These are phyloP conservation scores for Sciurus carolinensis DNA, from an alignment of 2,797 vertebrate genomes.

Conservation along the genomic window DNA sequence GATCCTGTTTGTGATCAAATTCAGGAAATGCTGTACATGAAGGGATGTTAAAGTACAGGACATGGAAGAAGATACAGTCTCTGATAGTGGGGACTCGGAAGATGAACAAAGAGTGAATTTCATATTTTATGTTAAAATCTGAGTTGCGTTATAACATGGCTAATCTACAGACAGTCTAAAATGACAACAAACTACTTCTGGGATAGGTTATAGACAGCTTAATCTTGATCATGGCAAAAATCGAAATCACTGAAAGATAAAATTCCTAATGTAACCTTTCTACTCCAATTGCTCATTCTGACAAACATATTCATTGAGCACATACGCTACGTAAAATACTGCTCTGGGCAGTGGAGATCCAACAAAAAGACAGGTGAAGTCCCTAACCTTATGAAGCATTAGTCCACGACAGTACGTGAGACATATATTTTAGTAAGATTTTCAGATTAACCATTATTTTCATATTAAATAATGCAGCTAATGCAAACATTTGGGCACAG, in stretches of 20 bases:
- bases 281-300: background rate
- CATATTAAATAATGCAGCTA: conserved; percentile 68
- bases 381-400: background rate
- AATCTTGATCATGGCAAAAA: background rate
- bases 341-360: background rate
- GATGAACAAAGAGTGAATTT: background rate
- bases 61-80: background rate
- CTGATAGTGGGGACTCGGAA: background rate
- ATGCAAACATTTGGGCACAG: background rate
- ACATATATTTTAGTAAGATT: background rate
- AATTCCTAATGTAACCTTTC: background rate
- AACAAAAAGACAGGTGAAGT: background rate
- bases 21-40: background rate
- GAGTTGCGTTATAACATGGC: background rate
- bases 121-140: background rate
- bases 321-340: rapidly evolving
- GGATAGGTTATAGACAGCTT: background rate
- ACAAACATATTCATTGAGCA: background rate
- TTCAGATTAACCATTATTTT: conserved; percentile 68
- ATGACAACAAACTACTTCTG: background rate
- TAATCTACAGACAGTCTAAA: background rate
- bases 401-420: background rate
- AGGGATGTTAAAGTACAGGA: background rate
- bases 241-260: background rate
- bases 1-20: background rate